A percentile compares a stretch with the other conserved stretches of the same genome.
Conservation (phyloP, 2,113 vertebrate genomes). For the Vulpes lagopus region DNA sequence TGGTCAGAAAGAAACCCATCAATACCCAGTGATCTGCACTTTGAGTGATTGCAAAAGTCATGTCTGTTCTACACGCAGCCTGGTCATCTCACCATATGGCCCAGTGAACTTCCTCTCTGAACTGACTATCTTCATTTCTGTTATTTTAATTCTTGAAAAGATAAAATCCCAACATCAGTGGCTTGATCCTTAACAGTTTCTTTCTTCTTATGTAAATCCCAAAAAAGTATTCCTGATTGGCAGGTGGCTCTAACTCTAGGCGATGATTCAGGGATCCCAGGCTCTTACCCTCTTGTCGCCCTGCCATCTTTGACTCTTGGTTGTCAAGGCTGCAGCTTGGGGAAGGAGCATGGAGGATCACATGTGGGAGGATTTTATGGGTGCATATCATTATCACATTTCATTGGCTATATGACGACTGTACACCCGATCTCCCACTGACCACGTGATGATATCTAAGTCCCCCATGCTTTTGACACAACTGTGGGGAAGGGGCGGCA, state of each 20-base stretch:
- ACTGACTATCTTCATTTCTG: not conserved
- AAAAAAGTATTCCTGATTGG: not conserved
- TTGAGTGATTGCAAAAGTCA: constrained; percentile 31
- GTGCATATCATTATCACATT: not conserved
- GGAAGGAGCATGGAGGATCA: not conserved
- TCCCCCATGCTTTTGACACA: constrained; percentile 11
- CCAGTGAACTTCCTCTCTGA: not conserved
- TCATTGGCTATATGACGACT: constrained; percentile 2
- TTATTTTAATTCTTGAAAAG: constrained; percentile 6
- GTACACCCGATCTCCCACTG: not conserved
- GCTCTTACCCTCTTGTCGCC: not conserved
- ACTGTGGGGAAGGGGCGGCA: not conserved
- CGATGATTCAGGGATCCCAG: constrained; percentile 11
- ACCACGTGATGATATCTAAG: not conserved
- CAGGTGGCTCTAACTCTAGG: not conserved
- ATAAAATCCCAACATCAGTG: not conserved
- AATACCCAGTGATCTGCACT: not conserved
- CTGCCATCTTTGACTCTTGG: not conserved
- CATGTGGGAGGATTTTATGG: not conserved
- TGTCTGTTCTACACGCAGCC: not conserved
- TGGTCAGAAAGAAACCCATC: not conserved
- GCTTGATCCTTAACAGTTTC: not conserved
- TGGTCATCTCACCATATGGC: not conserved
- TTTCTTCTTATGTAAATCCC: constrained; percentile 49
- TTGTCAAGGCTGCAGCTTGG: constrained; percentile 19